Conservation (phyloP, 2,797 vertebrate genomes). For the Oryzias sinensis region DNA sequence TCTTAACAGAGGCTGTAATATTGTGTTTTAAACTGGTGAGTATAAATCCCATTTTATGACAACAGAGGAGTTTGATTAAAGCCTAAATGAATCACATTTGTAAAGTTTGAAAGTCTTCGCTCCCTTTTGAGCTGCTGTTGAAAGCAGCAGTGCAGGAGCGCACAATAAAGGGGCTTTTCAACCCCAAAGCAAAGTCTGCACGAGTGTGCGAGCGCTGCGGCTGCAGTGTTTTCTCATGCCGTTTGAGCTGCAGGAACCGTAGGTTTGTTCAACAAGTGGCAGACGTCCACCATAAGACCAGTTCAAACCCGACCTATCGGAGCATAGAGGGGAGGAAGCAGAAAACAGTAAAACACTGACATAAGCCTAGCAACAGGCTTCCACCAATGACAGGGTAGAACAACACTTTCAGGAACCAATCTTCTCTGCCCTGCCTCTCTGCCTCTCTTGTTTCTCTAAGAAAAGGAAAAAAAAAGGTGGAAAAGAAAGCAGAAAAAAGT, state of each 20-base stretch:
- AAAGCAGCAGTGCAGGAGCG: conserved; percentile 34
- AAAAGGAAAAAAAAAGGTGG: conserved; percentile 23
- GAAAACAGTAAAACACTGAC: conserved; percentile 75
- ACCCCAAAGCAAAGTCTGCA: conserved; percentile 15
- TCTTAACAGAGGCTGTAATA: background rate
- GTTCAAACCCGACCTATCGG: conserved; percentile 79
- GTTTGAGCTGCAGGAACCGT: conserved; percentile 68
- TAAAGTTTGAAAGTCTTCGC: conserved; percentile 20
- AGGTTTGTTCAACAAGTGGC: conserved; percentile 83
- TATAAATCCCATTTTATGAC: conserved; percentile 6
- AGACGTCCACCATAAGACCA: conserved; percentile 71
- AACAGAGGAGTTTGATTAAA: conserved; percentile 8
- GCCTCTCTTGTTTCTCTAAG: conserved; percentile 55
- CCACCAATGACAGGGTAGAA: conserved; percentile 82
- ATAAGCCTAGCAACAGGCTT: conserved; percentile 88
- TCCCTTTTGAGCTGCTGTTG: conserved; percentile 27
- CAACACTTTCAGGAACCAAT: conserved; percentile 82
- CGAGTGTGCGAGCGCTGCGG: conserved; percentile 41
- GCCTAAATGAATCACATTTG: conserved; percentile 18
- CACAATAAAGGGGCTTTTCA: background rate
- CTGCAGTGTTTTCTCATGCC: conserved; percentile 59
- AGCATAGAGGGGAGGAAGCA: conserved; percentile 66
- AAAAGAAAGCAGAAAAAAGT: conserved; percentile 57
- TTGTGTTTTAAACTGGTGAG: background rate
- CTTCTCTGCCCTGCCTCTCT: conserved; percentile 66